Conservation (phyloP, 2,113 vertebrate species). For the Danio rerio region DNA sequence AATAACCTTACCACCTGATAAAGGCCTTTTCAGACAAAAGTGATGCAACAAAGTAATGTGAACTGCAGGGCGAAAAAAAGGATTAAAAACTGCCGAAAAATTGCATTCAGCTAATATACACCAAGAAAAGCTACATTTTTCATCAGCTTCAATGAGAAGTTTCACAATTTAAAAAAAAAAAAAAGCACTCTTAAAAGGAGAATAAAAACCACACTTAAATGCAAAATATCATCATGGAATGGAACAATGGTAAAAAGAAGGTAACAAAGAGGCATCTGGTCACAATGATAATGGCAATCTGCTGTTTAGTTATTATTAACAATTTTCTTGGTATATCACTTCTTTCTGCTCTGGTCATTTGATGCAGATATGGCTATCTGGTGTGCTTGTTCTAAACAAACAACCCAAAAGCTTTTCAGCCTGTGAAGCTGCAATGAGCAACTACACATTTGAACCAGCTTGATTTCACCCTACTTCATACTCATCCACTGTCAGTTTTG, state of each 20-base stretch:
- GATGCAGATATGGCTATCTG: not conserved
- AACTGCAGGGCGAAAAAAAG: not conserved
- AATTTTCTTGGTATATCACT: not conserved
- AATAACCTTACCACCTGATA: not conserved
- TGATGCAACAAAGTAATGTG: slow-evolving; percentile 1
- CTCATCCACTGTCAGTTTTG: not conserved
- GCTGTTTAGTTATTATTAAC: not conserved
- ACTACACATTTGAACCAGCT: not conserved
- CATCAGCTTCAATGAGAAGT: slow-evolving; percentile 11
- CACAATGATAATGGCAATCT: not conserved
- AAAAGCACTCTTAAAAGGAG: not conserved
- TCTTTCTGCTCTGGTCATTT: not conserved
- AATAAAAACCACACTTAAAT: not conserved
- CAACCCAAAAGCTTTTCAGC: not conserved
- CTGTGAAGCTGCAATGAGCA: not conserved
- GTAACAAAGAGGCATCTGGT: not conserved
- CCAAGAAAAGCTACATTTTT: not conserved
- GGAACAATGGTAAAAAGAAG: not conserved
- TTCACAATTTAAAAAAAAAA: not conserved
- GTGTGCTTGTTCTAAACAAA: not conserved
- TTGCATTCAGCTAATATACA: not conserved
- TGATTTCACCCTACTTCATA: not conserved
- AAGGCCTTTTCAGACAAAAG: not conserved
- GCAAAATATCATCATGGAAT: not conserved
- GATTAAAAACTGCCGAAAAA: not conserved